A percentile compares a stretch with the other conserved stretches of the same genome.
These are phyloP conservation scores for Coptotermes formosanus DNA, from an alignment of 1,140 invertebrate species.

Conservation along the genomic window DNA sequence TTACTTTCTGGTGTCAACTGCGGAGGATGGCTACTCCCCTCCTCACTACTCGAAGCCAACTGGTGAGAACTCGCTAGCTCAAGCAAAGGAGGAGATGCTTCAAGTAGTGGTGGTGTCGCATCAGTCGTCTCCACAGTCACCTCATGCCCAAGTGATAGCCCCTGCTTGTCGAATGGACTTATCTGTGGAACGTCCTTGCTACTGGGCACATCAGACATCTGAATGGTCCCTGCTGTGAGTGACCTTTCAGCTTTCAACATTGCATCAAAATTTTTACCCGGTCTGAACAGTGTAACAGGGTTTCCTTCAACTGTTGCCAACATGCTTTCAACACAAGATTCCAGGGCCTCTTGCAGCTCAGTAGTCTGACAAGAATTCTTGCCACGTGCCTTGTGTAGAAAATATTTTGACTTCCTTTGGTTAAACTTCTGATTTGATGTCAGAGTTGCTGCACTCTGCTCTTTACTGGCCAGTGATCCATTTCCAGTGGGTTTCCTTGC, in stretches of 20 bases:
- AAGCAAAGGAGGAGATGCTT: not conserved
- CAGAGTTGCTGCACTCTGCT: not conserved
- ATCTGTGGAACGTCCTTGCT: not conserved
- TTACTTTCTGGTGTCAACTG: not conserved
- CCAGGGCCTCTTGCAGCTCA: not conserved
- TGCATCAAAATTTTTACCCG: not conserved
- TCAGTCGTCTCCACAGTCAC: not conserved
- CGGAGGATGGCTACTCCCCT: not conserved
- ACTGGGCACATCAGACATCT: not conserved
- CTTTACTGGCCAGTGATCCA: not conserved
- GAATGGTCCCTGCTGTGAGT: not conserved
- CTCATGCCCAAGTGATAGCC: not conserved
- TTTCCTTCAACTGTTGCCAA: not conserved
- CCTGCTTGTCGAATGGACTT: not conserved
- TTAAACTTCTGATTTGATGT: not conserved
- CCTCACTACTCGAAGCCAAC: not conserved
- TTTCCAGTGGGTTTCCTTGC: not conserved
- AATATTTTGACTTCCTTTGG: not conserved
- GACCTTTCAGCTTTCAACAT: not conserved
- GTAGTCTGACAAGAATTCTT: not conserved
- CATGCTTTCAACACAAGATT: slow-evolving; percentile 7
- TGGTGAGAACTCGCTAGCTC: not conserved
- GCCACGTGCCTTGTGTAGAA: not conserved
- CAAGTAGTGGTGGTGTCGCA: not conserved
- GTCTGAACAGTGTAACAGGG: not conserved